These are phyloP conservation scores for Acipenser ruthenus DNA, from an alignment of 2,797 vertebrate genomes.

Conservation along the genomic window DNA sequence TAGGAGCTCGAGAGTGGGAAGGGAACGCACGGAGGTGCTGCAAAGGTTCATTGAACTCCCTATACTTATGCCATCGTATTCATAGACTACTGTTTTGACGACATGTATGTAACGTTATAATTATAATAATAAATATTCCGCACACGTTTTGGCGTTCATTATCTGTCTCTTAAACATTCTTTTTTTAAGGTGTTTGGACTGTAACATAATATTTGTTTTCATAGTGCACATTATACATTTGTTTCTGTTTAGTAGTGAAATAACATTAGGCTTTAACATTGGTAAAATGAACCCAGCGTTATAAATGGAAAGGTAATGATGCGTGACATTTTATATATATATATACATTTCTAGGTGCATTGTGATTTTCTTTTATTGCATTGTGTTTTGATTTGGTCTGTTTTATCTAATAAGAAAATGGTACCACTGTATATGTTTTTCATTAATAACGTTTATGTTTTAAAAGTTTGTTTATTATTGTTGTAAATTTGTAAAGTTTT, in stretches of 20 bases:
- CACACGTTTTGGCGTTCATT: conserved; percentile 2
- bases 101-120: neutral
- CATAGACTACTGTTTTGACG: neutral
- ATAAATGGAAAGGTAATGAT: conserved; percentile 9
- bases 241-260: conserved; percentile 6
- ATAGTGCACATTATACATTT: conserved; percentile 5
- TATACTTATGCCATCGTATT: neutral
- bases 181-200: no score
- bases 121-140: neutral
- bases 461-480: no score
- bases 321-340: neutral
- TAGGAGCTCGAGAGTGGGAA: neutral
- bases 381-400: no score
- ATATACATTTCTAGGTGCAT: no score
- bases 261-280: conserved; percentile 3
- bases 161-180: neutral
- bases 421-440: no score
- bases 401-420: no score
- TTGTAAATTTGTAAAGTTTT: no score
- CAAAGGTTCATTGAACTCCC: neutral
- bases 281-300: conserved; percentile 7
- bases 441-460: no score
- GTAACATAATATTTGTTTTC: neutral
- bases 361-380: no score
- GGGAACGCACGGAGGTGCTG: neutral